Evolutionary conservation across 2,113 vertebrate genomes (phyloP).

Genomic region (Dasyornis broadbenti): DNA sequence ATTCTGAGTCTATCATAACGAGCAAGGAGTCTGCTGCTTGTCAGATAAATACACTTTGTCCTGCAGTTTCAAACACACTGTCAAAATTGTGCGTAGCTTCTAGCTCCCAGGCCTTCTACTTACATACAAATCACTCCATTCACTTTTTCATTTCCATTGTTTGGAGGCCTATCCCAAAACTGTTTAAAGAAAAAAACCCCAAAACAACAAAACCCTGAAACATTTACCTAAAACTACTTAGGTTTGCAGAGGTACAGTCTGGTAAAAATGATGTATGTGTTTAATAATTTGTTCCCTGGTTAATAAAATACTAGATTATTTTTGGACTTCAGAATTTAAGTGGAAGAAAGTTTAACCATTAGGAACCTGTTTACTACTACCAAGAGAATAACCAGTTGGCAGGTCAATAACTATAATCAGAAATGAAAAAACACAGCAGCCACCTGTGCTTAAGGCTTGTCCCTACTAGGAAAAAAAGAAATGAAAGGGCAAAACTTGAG

Average conservation of each 20-base stretch:
- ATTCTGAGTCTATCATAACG: neutral
- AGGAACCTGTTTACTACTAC: constrained; percentile 45
- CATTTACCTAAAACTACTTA: neutral
- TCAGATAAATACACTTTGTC: constrained; percentile 3
- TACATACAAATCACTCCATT: neutral
- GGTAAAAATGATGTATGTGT: constrained; percentile 58
- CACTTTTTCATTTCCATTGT: constrained; percentile 2
- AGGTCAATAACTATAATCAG: constrained; percentile 40
- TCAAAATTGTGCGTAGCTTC: neutral
- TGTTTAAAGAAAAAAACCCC: neutral
- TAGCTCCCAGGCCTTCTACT: neutral
- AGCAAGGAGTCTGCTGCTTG: constrained; percentile 5
- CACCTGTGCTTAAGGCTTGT: constrained; percentile 28
- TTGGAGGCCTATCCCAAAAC: neutral
- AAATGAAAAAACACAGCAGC: constrained; percentile 22
- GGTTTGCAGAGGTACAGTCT: constrained; percentile 16
- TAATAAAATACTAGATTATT: constrained; percentile 61
- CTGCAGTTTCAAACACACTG: neutral
- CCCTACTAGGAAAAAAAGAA: neutral
- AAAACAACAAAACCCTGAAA: neutral
- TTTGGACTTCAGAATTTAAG: constrained; percentile 53
- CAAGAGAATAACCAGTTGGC: constrained; percentile 46
- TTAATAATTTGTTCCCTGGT: constrained; percentile 60
- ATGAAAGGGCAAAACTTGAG: neutral
- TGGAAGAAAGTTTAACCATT: constrained; percentile 55